Conservation (phyloP, 1,140 invertebrate genomes). For the Temnothorax longispinosus region DNA sequence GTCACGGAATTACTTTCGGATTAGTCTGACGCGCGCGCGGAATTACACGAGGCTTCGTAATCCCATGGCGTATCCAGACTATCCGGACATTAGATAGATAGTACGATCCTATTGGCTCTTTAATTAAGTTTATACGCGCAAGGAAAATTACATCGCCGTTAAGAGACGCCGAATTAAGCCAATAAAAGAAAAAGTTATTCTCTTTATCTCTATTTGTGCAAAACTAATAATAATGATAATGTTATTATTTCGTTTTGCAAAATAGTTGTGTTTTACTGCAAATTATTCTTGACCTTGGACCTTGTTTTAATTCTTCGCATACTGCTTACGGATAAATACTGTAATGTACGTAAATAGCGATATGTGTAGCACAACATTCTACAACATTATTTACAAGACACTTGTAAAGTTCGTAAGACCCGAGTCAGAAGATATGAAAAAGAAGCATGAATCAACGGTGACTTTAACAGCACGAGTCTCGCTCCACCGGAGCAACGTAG, state of each 20-base stretch:
- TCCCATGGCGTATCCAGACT: slow-evolving; percentile 44
- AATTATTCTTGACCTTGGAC: background rate
- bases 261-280: background rate
- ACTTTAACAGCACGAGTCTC: slow-evolving; percentile 32
- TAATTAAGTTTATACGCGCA: slow-evolving; percentile 31
- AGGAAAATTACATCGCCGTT: slow-evolving; percentile 4
- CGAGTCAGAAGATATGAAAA: background rate
- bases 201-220: background rate
- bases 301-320: background rate
- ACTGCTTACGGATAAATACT: background rate
- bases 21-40: slow-evolving; percentile 57
- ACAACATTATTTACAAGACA: slow-evolving; percentile 15
- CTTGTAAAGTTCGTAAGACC: background rate
- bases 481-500: background rate
- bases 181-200: background rate
- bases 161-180: background rate
- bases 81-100: slow-evolving; percentile 3
- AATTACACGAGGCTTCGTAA: slow-evolving; percentile 61
- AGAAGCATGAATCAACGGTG: slow-evolving; percentile 31
- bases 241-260: background rate
- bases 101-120: slow-evolving; percentile 9
- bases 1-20: slow-evolving; percentile 67
- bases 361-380: background rate
- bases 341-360: background rate
- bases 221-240: background rate